Evolutionary conservation across 2,888 invertebrate genomes (phyloP), one percentile per base, ranked within the genome.

Genomic region (Lutraria lutraria): DNA sequence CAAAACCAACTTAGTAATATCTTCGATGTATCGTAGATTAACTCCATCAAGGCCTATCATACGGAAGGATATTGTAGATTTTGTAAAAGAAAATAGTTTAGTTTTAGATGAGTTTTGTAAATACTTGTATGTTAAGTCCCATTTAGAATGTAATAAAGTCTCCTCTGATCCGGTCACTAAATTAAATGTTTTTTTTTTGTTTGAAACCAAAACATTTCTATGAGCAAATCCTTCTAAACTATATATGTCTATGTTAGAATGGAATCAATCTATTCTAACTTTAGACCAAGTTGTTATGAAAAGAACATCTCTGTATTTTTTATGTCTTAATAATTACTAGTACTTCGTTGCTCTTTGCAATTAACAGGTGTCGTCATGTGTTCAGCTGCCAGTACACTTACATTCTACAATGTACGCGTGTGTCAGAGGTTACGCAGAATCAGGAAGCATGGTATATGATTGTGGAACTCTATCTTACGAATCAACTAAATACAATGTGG

Each of bases 351-450:
- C 0, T 25, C 4, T 54, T 56, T 56, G 29, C 29, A 2, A 52
- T 76, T 34, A 6, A 16, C 81, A 81, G 81, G 81, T 53, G 19
- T 29, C 53, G 29, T 16, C 54, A 56, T 81, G 54, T 53, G 56
- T 81, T n/a, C 29, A 56, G 3, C 25, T 81, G 25, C 81, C 81
- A 10, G 56, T 81, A 13, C 56, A 81, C 56, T 56, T 25, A 53
- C 81, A 81, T 56, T 54, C 81, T 29, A 81, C 81, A 56, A 54
- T 54, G 81, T 81, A 25, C 29, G 81, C 54, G 2, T 81, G 81
- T 29, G 19, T 81, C 16, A n/a, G 81, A 54, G 81, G 54, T 29
- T 53, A 56, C 19, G 29, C 53, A 19, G 31, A 81, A 15, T 54
- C 81, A 16, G 81, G 29, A 12, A 81, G 12, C 6, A 56, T n/a